phyloP scores from a whole-genome alignment of 2,888 invertebrate species.

The Actias luna region DNA sequence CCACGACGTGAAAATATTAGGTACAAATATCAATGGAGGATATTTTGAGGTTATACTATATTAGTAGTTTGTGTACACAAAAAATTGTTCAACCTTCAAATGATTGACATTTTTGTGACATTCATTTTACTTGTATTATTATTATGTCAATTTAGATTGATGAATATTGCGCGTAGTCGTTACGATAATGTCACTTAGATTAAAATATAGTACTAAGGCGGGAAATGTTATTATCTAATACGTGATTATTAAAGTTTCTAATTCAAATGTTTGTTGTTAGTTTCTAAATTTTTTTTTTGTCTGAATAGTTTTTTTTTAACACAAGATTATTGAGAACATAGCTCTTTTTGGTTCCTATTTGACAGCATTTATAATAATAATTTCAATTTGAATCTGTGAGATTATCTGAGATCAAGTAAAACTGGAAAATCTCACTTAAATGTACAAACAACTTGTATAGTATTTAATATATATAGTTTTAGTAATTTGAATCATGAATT shows the following conservation, averaged over 20 bases:
- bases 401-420: background rate
- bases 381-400: background rate
- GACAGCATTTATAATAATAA: background rate
- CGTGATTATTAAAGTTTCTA: too few relatives aligned
- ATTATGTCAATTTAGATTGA: too few relatives aligned
- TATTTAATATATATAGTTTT: background rate
- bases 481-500: background rate
- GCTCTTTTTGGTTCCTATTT: background rate
- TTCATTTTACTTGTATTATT: background rate
- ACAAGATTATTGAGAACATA: background rate
- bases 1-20: background rate
- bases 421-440: background rate
- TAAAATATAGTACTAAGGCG: too few relatives aligned
- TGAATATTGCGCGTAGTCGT: too few relatives aligned
- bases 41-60: background rate
- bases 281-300: background rate
- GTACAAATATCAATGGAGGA: background rate
- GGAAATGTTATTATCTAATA: too few relatives aligned
- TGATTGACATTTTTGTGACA: background rate
- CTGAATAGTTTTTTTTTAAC: background rate
- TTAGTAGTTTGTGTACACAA: background rate
- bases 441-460: background rate
- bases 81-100: background rate
- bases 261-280: too few relatives aligned
- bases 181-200: too few relatives aligned